These are phyloP conservation scores for Dysmachus trigonus DNA, from an alignment of 2,888 invertebrate genomes.

Conservation along the genomic window DNA sequence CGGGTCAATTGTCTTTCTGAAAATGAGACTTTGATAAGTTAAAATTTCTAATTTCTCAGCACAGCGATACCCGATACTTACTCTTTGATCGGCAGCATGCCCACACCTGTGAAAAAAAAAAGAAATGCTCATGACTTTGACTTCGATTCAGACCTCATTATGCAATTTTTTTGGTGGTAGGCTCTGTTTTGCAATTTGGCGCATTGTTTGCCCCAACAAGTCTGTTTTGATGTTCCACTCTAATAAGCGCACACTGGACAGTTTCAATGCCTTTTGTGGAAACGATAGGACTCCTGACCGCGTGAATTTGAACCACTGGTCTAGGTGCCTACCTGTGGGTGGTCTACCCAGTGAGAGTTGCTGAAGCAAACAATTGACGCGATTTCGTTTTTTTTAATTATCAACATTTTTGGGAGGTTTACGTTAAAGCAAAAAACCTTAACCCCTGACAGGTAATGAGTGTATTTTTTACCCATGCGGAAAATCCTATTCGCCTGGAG, in stretches of 20 bases:
- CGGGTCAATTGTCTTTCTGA: slow-evolving; percentile 77
- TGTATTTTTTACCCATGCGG: no score
- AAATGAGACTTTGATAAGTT: slow-evolving; percentile 49
- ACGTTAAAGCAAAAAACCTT: background rate
- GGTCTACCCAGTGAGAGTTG: background rate
- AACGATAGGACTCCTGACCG: background rate
- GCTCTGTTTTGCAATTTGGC: background rate
- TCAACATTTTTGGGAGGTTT: background rate
- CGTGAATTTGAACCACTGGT: background rate
- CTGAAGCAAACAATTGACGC: background rate
- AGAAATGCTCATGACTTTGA: background rate
- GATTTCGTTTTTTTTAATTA: background rate
- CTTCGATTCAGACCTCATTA: background rate
- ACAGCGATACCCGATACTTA: slow-evolving; percentile 68
- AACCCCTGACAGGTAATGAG: no score
- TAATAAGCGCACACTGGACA: background rate
- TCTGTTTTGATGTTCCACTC: slow-evolving; percentile 19
- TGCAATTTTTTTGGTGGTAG: slow-evolving; percentile 2
- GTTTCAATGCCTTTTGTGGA: background rate
- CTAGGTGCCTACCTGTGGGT: background rate
- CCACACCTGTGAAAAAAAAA: slow-evolving; percentile 79
- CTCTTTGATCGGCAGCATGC: slow-evolving; percentile 94
- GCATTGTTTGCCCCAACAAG: background rate
- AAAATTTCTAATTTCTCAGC: background rate
- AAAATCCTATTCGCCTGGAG: no score